phyloP scores from a whole-genome alignment of 64 coral and sea anemone genomes.

The Stylophora pistillata region DNA sequence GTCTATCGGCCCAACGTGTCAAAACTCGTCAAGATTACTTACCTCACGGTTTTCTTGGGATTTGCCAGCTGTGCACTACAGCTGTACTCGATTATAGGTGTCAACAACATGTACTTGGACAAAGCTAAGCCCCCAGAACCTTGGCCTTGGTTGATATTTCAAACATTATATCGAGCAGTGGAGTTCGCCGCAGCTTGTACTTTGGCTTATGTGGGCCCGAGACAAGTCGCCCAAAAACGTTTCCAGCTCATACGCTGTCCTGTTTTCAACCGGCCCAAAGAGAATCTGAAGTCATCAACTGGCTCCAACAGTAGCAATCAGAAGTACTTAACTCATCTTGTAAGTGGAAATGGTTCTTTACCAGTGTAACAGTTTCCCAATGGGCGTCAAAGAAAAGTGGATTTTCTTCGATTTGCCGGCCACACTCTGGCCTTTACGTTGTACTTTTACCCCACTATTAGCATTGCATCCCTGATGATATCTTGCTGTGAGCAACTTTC shows the following conservation, averaged over 20 bases:
- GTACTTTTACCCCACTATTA: too few species aligned
- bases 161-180: conserved; percentile 60
- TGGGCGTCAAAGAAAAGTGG: too few species aligned
- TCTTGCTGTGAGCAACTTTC: too few species aligned
- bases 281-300: background rate
- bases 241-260: background rate
- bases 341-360: background rate
- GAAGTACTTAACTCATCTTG: background rate
- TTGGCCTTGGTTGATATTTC: conserved; percentile 67
- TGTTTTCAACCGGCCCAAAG: too few species aligned
- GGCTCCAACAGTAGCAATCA: background rate
- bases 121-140: conserved; percentile 38
- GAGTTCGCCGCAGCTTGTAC: conserved; percentile 67
- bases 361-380: too few species aligned
- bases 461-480: too few species aligned
- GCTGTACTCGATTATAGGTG: conserved; percentile 68
- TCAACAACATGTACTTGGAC: conserved; percentile 65
- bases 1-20: conserved; percentile 48
- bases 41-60: conserved; percentile 66
- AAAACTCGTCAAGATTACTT: conserved; percentile 86
- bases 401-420: too few species aligned
- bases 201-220: conserved; percentile 70
- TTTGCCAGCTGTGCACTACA: conserved; percentile 66
- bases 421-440: too few species aligned
- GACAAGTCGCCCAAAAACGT: conserved; percentile 33